Evolutionary conservation across 1,140 invertebrate genomes (phyloP).

Genomic region (Cydia fagiglandana): DNA sequence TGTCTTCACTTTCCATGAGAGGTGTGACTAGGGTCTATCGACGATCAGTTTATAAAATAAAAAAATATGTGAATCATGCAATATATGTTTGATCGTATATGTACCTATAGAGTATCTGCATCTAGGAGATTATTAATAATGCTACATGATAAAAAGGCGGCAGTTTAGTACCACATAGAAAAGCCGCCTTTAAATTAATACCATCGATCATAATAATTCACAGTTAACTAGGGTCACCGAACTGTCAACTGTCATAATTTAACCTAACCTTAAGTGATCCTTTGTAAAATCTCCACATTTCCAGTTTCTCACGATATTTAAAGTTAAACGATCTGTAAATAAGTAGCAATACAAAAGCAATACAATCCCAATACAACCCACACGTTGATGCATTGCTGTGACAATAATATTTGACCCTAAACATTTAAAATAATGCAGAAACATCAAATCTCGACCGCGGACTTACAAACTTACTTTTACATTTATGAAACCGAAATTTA

Average conservation of each 20-base stretch:
- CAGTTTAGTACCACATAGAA: background rate
- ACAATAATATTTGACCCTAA: slow-evolving; percentile 56
- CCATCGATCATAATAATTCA: background rate
- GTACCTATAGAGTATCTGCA: too few species aligned
- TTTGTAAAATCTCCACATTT: background rate
- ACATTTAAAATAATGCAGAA: slow-evolving; percentile 59
- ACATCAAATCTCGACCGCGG: slow-evolving; percentile 57
- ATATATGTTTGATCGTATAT: too few species aligned
- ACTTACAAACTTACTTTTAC: slow-evolving; percentile 48
- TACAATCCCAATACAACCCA: slow-evolving; percentile 48
- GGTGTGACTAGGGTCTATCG: too few species aligned
- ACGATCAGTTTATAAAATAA: too few species aligned
- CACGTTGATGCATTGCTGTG: slow-evolving; percentile 50
- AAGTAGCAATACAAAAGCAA: slow-evolving; percentile 38
- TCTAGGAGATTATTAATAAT: background rate
- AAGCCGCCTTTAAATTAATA: background rate
- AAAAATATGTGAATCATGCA: too few species aligned
- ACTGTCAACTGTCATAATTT: slow-evolving; percentile 16
- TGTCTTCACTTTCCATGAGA: too few species aligned
- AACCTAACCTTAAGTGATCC: background rate
- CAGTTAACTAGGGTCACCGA: slow-evolving; percentile 12
- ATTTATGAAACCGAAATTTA: slow-evolving; percentile 3
- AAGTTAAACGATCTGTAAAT: slow-evolving; percentile 35
- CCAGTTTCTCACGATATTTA: slow-evolving; percentile 44
- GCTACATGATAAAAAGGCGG: background rate